A percentile compares a stretch with the other conserved stretches of the same genome.
These are phyloP conservation scores for Equus quagga DNA, from an alignment of 2,113 vertebrate species.

Conservation along the genomic window DNA sequence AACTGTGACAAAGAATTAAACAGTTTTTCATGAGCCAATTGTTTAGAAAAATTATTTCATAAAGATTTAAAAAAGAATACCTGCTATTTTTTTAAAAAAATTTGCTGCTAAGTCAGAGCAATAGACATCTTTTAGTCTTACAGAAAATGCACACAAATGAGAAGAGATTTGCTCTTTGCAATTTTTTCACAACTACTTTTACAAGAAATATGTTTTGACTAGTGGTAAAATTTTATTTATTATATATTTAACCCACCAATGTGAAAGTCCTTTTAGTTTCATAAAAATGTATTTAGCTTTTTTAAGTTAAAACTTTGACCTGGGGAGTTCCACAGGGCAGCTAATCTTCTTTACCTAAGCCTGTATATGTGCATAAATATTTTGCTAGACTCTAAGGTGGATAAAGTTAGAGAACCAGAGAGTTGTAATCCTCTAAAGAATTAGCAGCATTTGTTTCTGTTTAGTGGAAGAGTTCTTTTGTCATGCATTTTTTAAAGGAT, in stretches of 20 bases:
- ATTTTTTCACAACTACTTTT: not conserved
- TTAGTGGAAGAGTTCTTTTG: not conserved
- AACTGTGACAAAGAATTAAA: not conserved
- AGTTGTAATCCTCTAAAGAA: not conserved
- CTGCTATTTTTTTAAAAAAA: not conserved
- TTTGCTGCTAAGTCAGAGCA: not conserved
- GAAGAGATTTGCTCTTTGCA: not conserved
- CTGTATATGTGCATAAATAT: not conserved
- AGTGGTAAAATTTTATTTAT: not conserved
- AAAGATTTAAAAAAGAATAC: not conserved
- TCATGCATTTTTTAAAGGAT: not conserved
- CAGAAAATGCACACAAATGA: not conserved
- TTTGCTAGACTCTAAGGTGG: not conserved
- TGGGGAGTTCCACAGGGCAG: not conserved
- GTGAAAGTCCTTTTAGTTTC: not conserved
- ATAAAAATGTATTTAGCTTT: not conserved
- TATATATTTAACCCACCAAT: not conserved
- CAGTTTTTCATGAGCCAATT: not conserved
- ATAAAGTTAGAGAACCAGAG: constrained; percentile 7
- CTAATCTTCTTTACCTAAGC: not conserved
- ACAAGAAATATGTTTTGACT: not conserved
- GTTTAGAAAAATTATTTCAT: not conserved
- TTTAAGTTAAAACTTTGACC: constrained; percentile 17
- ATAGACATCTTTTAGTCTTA: not conserved
- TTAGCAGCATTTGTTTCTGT: not conserved